Evolutionary conservation across 2,797 vertebrate genomes (phyloP).

Genomic region (Rhadinocentrus ornatus): DNA sequence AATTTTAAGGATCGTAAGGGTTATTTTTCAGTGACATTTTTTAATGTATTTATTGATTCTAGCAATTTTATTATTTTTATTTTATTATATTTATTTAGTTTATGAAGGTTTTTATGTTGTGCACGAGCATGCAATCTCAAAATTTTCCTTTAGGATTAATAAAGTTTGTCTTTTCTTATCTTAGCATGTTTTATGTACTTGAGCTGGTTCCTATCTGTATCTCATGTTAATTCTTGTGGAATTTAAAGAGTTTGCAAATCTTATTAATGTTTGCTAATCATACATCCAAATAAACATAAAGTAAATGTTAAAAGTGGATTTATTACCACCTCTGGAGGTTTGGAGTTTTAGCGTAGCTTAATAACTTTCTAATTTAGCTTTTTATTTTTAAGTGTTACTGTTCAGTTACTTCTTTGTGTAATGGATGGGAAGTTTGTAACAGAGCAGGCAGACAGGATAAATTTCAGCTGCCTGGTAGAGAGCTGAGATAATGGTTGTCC

Average conservation of each 20-base stretch:
- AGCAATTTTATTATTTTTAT: too few relatives aligned
- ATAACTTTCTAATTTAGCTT: background rate
- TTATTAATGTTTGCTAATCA: background rate
- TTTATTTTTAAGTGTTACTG: slow-evolving; percentile 2
- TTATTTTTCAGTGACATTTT: too few relatives aligned
- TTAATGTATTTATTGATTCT: too few relatives aligned
- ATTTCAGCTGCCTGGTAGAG: slow-evolving; percentile 17
- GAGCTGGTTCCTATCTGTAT: background rate
- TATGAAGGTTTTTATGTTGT: too few relatives aligned
- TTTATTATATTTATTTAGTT: too few relatives aligned
- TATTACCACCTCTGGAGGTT: too few relatives aligned
- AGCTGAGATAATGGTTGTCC: slow-evolving; percentile 38
- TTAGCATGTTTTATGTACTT: background rate
- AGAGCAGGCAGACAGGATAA: slow-evolving; percentile 3
- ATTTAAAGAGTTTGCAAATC: background rate
- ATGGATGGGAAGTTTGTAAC: slow-evolving; percentile 5
- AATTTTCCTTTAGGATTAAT: too few relatives aligned
- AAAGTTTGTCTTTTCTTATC: too few relatives aligned
- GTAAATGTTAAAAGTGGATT: too few relatives aligned
- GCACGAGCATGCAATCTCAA: too few relatives aligned
- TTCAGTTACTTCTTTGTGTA: background rate
- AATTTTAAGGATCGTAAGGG: too few relatives aligned
- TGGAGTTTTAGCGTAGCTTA: background rate
- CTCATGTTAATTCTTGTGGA: background rate
- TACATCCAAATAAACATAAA: too few relatives aligned